A percentile compares a stretch with the other conserved stretches of the same genome.
These are phyloP conservation scores for Cephalotes varians DNA, from an alignment of 2,888 invertebrate genomes.

Conservation along the genomic window DNA sequence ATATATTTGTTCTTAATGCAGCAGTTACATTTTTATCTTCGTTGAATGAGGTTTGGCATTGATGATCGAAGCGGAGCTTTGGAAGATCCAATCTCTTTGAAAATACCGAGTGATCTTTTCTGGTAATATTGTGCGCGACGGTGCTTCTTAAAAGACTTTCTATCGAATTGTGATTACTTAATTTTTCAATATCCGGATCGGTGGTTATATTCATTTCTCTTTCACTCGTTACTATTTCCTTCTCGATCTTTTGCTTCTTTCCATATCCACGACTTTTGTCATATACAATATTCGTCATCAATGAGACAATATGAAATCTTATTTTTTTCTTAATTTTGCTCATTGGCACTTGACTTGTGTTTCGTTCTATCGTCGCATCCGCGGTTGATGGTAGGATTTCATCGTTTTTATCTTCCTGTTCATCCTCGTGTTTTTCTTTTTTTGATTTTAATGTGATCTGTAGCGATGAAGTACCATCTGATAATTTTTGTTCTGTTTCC, in stretches of 20 bases:
- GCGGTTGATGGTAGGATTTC: neutral
- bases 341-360: neutral
- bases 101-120: neutral
- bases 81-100: slow-evolving; percentile 22
- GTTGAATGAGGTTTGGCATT: neutral
- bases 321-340: slow-evolving; percentile 5
- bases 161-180: neutral
- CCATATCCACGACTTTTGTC: neutral
- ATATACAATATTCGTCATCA: slow-evolving; percentile 52
- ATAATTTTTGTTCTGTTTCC: slow-evolving; percentile 4
- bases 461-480: neutral
- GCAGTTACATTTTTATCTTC: slow-evolving; percentile 2
- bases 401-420: neutral
- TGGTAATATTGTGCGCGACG: neutral
- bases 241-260: neutral
- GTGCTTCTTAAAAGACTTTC: too few relatives aligned
- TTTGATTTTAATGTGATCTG: neutral
- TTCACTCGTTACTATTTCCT: neutral
- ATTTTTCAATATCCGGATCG: slow-evolving; percentile 34
- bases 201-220: neutral
- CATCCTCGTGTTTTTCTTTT: neutral
- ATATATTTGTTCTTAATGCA: neutral
- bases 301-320: slow-evolving; percentile 53
- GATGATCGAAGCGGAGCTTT: neutral
- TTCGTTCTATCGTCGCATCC: neutral